Evolutionary conservation across 2,113 vertebrate genomes (phyloP), one percentile per base, ranked within the genome.

Genomic region (Raja brachyura): DNA sequence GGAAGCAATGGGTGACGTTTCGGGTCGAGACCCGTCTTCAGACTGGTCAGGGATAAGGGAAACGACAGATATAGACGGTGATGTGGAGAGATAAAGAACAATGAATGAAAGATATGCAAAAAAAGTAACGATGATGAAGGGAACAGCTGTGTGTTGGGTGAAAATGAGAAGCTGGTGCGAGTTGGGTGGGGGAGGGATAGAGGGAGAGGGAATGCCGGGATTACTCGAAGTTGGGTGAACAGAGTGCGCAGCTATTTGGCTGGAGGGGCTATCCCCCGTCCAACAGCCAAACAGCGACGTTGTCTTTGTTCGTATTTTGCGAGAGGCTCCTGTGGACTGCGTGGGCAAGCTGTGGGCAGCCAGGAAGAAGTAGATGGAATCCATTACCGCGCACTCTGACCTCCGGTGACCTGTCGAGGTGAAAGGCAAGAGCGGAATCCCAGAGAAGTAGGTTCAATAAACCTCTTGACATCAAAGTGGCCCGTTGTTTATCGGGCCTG

Each of bases 401-500:
- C 90, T 39, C 9, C 70, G 3, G 20, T 92, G 33, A 92, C 66
- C 90, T 73, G 5, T 10, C 22, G 90, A 92, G 90, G 90, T 25
- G 66, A 74, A 92, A 92, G n/a, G 88, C 66, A 92, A 73, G 16
- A 73, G 33, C 1, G 22, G 88, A 39, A 73, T 73, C 28, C 33
- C 33, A 70, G 90, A 92, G 66, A 25, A 92, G 39, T 48, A 25
- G 33, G 39, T 28, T 92, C 66, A 70, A 92, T 92, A 92, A 92
- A 92, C 90, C 33, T 70, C 90, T 74, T 13, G 66, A 92, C 33
- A 92, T 92, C 90, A 92, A 92, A 92, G 90, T 56, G 81, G 18
- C 81, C 25, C 18, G 81, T 25, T 74, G 66, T 92, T 70, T 92
- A 92, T 25, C 70, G 66, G 33, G 22, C 3, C 90, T 54, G 33